phyloP scores from a whole-genome alignment of 2,113 vertebrate genomes.

The Cavia porcellus region DNA sequence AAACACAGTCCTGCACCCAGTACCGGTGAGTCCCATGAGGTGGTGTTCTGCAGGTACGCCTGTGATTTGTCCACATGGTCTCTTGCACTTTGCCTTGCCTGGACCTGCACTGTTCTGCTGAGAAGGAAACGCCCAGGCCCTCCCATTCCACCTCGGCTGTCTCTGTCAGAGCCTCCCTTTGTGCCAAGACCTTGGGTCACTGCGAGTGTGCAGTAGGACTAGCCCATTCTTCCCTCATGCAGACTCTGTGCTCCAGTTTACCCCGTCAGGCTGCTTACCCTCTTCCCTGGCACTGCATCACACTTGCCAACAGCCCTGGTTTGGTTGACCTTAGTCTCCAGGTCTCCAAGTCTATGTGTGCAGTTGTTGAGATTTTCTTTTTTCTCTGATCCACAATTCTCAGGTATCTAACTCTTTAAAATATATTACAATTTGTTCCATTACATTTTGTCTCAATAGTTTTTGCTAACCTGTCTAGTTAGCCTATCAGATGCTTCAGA shows the following conservation, averaged over 20 bases:
- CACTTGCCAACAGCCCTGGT: too few species aligned
- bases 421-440: not conserved
- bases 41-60: fast-evolving
- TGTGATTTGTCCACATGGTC: not conserved
- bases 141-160: not conserved
- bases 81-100: not conserved
- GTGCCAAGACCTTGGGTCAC: not conserved
- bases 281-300: not conserved
- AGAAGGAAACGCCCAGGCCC: not conserved
- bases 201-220: not conserved
- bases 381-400: not conserved
- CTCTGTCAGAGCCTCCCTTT: not conserved
- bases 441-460: not conserved
- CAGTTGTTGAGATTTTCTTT: not conserved
- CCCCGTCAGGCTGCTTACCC: fast-evolving
- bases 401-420: not conserved
- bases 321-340: too few species aligned
- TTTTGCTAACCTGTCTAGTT: not conserved
- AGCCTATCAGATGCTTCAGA: not conserved
- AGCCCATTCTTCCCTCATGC: not conserved
- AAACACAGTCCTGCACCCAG: fast-evolving
- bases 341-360: not conserved
- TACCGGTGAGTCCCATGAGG: fast-evolving
- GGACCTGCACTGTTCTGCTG: not conserved
- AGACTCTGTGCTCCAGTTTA: not conserved